Conservation (phyloP, 1,140 invertebrate genomes). For the Danaus melanippus region DNA sequence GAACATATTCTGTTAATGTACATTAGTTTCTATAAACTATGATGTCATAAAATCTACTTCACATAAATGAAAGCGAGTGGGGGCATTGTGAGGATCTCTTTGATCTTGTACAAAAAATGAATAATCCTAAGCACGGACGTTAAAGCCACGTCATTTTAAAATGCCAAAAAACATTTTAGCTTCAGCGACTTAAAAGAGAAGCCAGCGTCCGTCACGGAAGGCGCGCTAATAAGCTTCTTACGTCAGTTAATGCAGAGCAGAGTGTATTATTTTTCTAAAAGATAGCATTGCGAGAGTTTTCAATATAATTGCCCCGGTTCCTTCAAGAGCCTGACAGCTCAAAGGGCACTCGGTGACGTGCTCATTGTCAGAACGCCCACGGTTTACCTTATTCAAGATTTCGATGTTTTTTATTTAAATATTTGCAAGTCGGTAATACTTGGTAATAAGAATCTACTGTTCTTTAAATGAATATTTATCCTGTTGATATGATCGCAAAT, state of each 20-base stretch:
- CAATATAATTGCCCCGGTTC: slow-evolving; percentile 68
- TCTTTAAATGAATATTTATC: slow-evolving; percentile 16
- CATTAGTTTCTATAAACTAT: too few relatives aligned
- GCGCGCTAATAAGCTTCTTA: slow-evolving; percentile 64
- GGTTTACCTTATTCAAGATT: slow-evolving; percentile 56
- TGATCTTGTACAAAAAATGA: not conserved
- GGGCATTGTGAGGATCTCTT: not conserved
- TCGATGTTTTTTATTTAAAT: slow-evolving; percentile 47
- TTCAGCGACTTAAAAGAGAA: slow-evolving; percentile 27
- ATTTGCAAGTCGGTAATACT: slow-evolving; percentile 32
- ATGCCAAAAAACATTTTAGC: slow-evolving; percentile 10
- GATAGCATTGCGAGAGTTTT: slow-evolving; percentile 64
- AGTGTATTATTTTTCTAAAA: slow-evolving; percentile 60
- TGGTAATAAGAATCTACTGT: slow-evolving; percentile 30
- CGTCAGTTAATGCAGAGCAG: slow-evolving; percentile 49
- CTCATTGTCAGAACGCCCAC: slow-evolving; percentile 66
- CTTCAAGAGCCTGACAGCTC: slow-evolving; percentile 65
- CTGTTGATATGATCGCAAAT: slow-evolving; percentile 1
- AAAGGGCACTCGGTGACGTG: slow-evolving; percentile 59
- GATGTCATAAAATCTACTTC: too few relatives aligned
- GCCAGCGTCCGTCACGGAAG: slow-evolving; percentile 31
- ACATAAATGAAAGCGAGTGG: too few relatives aligned
- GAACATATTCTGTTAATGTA: too few relatives aligned
- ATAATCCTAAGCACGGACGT: too few relatives aligned
- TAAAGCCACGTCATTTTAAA: too few relatives aligned